A percentile compares a stretch with the other conserved stretches of the same genome.
Evolutionary conservation across 2,888 invertebrate genomes (phyloP).

Genomic region (Cordilura impudica): DNA sequence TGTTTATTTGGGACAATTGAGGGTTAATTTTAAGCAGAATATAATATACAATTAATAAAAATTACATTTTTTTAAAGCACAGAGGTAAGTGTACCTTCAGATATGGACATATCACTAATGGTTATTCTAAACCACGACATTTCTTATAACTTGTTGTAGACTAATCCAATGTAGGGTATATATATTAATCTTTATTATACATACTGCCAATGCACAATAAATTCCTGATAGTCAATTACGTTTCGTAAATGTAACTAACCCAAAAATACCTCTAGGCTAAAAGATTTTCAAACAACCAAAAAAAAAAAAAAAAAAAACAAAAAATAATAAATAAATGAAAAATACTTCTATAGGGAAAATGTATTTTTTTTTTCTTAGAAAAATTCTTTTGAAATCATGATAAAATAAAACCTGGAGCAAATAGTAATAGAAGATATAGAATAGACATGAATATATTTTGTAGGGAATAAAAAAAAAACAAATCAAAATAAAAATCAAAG

Average conservation of each 20-base stretch:
- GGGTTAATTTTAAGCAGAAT: too few species aligned
- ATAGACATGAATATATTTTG: constrained; percentile 13
- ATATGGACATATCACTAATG: too few species aligned
- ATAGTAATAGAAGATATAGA: constrained; percentile 12
- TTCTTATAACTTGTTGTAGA: too few species aligned
- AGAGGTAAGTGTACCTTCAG: too few species aligned
- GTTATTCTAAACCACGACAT: too few species aligned
- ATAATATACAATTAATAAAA: too few species aligned
- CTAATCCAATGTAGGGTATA: too few species aligned
- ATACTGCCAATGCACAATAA: constrained; percentile 31
- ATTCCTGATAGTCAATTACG: constrained; percentile 58
- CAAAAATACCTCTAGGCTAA: constrained; percentile 43
- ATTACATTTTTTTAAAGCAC: too few species aligned
- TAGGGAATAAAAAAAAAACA: constrained; percentile 2
- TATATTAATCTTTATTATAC: constrained; percentile 4
- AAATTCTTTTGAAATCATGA: neutral
- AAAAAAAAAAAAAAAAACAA: neutral
- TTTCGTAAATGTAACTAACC: constrained; percentile 51
- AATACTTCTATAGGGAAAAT: neutral
- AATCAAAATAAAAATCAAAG: neutral
- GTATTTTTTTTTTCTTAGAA: neutral
- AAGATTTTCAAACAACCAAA: constrained; percentile 17
- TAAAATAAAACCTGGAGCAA: neutral
- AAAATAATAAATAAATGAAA: neutral
- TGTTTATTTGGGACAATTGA: too few species aligned